phyloP scores from a whole-genome alignment of 2,888 invertebrate genomes.

The Drosophila meridiana region DNA sequence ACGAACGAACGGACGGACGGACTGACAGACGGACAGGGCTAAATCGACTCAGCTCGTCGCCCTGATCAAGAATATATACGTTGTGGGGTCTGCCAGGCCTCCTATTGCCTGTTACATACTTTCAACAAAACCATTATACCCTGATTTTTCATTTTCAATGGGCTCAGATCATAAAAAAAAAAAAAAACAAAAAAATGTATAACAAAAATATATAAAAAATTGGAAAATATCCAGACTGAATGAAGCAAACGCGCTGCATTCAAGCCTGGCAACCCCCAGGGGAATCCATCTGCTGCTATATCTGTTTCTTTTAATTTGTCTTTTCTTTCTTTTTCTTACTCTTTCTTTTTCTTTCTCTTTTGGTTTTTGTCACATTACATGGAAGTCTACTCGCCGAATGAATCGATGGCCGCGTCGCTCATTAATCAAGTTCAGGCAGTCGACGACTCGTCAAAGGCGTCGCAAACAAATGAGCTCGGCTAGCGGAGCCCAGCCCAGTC shows the following conservation, averaged over 20 bases:
- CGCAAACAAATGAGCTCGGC: conserved; percentile 52
- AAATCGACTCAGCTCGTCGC: too few species aligned
- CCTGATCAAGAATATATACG: too few species aligned
- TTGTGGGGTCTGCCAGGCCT: too few species aligned
- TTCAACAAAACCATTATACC: too few species aligned
- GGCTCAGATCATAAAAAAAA: too few species aligned
- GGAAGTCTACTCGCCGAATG: conserved; percentile 43
- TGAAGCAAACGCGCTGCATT: background rate
- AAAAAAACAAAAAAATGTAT: too few species aligned
- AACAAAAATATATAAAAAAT: too few species aligned
- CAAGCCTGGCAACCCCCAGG: background rate
- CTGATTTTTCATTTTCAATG: too few species aligned
- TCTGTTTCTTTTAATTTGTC: conserved; percentile 15
- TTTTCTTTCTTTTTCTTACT: background rate
- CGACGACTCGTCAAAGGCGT: conserved; percentile 44
- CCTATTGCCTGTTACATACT: too few species aligned
- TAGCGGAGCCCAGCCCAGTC: background rate
- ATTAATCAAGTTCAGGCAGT: conserved; percentile 70
- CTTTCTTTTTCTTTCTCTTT: background rate
- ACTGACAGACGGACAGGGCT: too few species aligned
- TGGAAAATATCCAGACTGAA: background rate
- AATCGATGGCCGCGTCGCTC: conserved; percentile 62
- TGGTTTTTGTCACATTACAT: conserved; percentile 50
- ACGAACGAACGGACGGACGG: too few species aligned
- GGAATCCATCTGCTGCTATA: background rate